phyloP scores from a whole-genome alignment of 2,113 vertebrate species.

The Muntiacus muntjak region DNA sequence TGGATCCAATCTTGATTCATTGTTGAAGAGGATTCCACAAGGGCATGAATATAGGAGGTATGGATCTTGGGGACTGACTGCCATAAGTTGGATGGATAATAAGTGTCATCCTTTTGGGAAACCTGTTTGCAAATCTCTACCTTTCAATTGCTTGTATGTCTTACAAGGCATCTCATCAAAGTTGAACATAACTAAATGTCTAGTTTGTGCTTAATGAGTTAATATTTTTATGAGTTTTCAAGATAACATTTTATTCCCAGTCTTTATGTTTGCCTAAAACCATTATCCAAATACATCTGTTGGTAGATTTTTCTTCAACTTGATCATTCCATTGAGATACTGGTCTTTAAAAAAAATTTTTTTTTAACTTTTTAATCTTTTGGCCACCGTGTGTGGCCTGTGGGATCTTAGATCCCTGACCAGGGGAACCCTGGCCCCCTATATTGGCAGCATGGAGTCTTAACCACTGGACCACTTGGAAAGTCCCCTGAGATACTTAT shows the following conservation, averaged over 20 bases:
- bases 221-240: conserved; percentile 2
- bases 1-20: not conserved
- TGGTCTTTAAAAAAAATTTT: not conserved
- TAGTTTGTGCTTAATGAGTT: not conserved
- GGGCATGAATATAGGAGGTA: not conserved
- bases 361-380: not conserved
- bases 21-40: not conserved
- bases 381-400: fast-evolving
- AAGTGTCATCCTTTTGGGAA: not conserved
- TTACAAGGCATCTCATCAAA: not conserved
- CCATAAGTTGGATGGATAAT: not conserved
- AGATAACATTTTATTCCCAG: not conserved
- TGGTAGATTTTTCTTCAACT: not conserved
- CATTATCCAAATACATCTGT: not conserved
- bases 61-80: not conserved
- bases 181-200: not conserved
- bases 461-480: not conserved
- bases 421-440: not conserved
- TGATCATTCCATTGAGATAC: not conserved
- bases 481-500: not conserved
- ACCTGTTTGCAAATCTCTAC: not conserved
- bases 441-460: not conserved
- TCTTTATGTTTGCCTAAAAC: not conserved
- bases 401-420: not conserved
- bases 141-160: not conserved